Evolutionary conservation across 2,797 vertebrate genomes (phyloP).

Genomic region (Chrysocyon brachyurus): DNA sequence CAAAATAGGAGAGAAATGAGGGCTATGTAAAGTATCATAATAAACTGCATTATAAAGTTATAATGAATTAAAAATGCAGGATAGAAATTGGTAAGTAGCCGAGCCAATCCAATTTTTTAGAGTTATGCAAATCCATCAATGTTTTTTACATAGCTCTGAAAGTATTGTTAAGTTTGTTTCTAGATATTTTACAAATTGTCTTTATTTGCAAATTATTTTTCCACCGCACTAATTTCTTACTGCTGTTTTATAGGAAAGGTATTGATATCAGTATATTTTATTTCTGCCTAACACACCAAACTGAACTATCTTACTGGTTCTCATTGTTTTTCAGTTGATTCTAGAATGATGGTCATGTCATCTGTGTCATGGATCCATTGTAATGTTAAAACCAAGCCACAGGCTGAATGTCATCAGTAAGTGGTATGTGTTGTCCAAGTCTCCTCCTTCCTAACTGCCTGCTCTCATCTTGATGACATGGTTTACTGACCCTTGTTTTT

Average conservation of each 20-base stretch:
- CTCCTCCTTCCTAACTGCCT: background rate
- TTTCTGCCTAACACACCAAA: background rate
- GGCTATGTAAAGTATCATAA: background rate
- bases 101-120: background rate
- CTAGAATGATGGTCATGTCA: background rate
- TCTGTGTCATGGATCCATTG: background rate
- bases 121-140: background rate
- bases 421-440: background rate
- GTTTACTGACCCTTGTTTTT: background rate
- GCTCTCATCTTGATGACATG: background rate
- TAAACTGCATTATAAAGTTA: background rate
- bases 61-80: background rate
- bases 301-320: background rate
- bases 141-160: background rate
- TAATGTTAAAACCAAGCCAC: background rate
- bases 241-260: background rate
- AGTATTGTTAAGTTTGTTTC: background rate
- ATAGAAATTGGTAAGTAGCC: background rate
- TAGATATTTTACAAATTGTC: background rate
- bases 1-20: background rate
- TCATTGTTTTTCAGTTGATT: background rate
- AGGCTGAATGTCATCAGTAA: background rate
- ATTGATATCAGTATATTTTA: background rate
- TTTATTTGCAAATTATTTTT: conserved; percentile 4
- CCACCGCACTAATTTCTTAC: background rate